A percentile compares a stretch with the other conserved stretches of the same genome.
Evolutionary conservation across 2,888 invertebrate species (phyloP).

Genomic region (Autographa gamma): DNA sequence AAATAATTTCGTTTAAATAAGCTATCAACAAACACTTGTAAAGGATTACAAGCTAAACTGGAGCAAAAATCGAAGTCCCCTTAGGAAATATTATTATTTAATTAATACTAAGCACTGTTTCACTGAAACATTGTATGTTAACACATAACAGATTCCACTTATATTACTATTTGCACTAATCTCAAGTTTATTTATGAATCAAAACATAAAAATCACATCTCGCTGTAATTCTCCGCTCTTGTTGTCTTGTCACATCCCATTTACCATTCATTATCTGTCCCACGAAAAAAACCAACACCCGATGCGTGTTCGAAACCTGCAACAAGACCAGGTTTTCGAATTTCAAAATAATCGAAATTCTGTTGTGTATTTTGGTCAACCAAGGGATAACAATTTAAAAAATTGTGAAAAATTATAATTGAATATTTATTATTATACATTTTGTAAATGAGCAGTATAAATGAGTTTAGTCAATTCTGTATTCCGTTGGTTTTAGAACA

Average conservation of each 20-base stretch:
- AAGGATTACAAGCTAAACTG: conserved; percentile 54
- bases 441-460: neutral
- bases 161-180: conserved; percentile 49
- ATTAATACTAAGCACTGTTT: conserved; percentile 58
- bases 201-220: conserved; percentile 80
- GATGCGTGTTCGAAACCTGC: conserved; percentile 44
- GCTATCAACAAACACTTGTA: conserved; percentile 71
- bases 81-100: conserved; percentile 43
- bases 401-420: neutral
- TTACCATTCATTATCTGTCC: conserved; percentile 47
- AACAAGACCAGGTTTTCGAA: neutral
- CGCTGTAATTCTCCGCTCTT: conserved; percentile 60
- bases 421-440: neutral
- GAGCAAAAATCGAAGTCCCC: conserved; percentile 53
- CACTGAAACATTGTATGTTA: conserved; percentile 58
- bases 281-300: conserved; percentile 55
- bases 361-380: neutral
- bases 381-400: neutral
- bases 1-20: conserved; percentile 63
- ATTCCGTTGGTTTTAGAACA: conserved; percentile 34
- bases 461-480: neutral
- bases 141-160: conserved; percentile 55
- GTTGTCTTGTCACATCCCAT: conserved; percentile 59
- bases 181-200: conserved; percentile 66
- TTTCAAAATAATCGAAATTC: neutral